Percentiles rank a stretch among this genome's conserved stretches.
These are phyloP conservation scores for Heliconius ethilla DNA, from an alignment of 2,888 invertebrate species.

Conservation along the genomic window DNA sequence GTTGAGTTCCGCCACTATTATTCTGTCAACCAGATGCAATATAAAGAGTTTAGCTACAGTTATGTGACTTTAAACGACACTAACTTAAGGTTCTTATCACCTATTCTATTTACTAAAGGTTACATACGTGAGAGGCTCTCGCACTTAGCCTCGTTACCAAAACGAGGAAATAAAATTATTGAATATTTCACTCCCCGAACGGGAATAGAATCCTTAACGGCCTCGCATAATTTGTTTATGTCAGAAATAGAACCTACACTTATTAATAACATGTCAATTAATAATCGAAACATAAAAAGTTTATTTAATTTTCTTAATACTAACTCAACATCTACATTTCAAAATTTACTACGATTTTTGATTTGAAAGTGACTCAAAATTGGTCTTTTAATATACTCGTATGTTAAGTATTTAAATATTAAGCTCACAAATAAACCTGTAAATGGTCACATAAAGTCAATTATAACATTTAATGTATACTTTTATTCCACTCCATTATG, in stretches of 20 bases:
- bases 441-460: slow-evolving; percentile 17
- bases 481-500: slow-evolving; percentile 27
- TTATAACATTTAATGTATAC: slow-evolving; percentile 17
- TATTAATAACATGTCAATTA: not conserved
- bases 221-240: no score
- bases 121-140: no score
- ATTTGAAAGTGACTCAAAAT: slow-evolving; percentile 3
- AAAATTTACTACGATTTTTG: not conserved
- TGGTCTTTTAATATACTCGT: slow-evolving; percentile 1
- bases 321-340: not conserved
- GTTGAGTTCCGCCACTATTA: not conserved
- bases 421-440: slow-evolving; percentile 15
- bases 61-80: no score
- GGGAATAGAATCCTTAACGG: no score
- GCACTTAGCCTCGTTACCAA: not conserved
- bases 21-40: not conserved
- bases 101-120: no score
- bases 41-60: no score
- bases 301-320: not conserved
- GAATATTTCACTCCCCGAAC: not conserved
- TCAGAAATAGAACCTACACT: not conserved
- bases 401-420: slow-evolving; percentile 1
- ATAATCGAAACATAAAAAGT: not conserved
- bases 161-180: not conserved
- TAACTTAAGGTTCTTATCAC: no score